Evolutionary conservation across 2,113 vertebrate genomes (phyloP), one percentile per base, ranked within the genome.

Genomic region (Dicerorhinus sumatrensis): DNA sequence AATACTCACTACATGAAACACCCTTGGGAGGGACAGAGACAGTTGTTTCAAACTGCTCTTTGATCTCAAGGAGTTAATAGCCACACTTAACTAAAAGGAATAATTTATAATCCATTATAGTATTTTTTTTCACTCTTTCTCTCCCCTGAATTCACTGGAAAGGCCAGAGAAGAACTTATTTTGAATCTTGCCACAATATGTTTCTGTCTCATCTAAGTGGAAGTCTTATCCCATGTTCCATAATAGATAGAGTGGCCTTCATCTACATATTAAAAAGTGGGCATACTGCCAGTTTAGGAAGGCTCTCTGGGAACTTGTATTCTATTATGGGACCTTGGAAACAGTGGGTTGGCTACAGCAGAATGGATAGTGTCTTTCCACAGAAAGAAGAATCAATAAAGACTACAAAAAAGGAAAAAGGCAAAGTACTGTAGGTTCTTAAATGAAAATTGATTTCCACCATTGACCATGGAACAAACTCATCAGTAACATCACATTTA

Each of bases 401-500:
- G 84, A 91, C 86, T 94, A 97, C 91, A 97, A 84, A 95, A 98
- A 98, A 96, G 93, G 94, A 97, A 97, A 98, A 98, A 95, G 18
- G 90, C 77, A 96, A 97, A 96, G 72, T 94, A 96, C 84, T 97
- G 96, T 97, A 97, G 62, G 83, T 97, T 98, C 95, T 97, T 98
- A 98, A 98, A 98, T 97, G 96, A 98, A 96, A 98, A 98, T 98
- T 98, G 97, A 99, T 98, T 98, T 97, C 96, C 70, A 95, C 97
- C 95, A 97, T 96, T 98, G 98, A 98, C 97, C 96, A 98, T 96
- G 80, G 94, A 98, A 83, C 90, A 98, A 97, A 97, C 94, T 98
- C 98, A 98, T 98, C 98, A 96, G 97, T 98, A 98, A 98, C 96
- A 98, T 36, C 36, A 27, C 95, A 96, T 98, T 98, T 96, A 98